Percentiles rank a stretch among this genome's conserved stretches.
Evolutionary conservation across 2,888 invertebrate species (phyloP).

Genomic region (Tridacna crocea): DNA sequence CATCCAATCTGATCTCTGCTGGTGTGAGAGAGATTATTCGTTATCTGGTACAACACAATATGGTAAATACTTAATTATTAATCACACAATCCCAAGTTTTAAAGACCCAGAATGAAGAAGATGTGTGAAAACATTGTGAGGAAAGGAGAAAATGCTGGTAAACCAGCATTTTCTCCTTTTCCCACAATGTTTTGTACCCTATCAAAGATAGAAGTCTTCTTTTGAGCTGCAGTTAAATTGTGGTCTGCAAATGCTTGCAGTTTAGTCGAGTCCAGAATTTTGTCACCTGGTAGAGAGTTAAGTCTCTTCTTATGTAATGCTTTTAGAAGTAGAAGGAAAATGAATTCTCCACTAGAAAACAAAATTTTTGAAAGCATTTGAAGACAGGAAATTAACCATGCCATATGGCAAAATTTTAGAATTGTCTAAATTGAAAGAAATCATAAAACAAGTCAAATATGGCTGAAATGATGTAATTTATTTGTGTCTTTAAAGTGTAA

Average conservation of each 20-base stretch:
- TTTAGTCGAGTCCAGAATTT: neutral
- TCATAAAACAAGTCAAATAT: too few species aligned
- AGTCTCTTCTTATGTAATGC: neutral
- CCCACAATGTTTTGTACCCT: neutral
- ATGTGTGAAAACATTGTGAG: neutral
- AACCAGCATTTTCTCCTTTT: constrained; percentile 1
- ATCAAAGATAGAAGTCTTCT: neutral
- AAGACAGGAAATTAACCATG: too few species aligned
- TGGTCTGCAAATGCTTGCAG: neutral
- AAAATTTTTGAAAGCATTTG: too few species aligned
- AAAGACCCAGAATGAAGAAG: neutral
- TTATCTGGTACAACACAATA: constrained; percentile 93
- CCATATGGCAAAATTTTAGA: too few species aligned
- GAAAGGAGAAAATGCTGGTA: neutral
- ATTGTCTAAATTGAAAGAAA: too few species aligned
- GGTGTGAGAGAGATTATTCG: constrained; percentile 96
- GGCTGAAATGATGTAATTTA: too few species aligned
- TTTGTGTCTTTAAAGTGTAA: too few species aligned
- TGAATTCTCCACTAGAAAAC: too few species aligned
- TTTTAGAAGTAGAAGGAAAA: too few species aligned
- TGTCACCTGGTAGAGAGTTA: neutral
- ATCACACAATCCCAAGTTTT: too few species aligned
- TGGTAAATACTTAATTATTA: constrained; percentile 85
- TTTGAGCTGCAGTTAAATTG: too few species aligned
- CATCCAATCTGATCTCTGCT: constrained; percentile 98